A percentile compares a stretch with the other conserved stretches of the same genome.
Evolutionary conservation across 2,797 vertebrate species (phyloP).

Genomic region (Pteropus rufus): DNA sequence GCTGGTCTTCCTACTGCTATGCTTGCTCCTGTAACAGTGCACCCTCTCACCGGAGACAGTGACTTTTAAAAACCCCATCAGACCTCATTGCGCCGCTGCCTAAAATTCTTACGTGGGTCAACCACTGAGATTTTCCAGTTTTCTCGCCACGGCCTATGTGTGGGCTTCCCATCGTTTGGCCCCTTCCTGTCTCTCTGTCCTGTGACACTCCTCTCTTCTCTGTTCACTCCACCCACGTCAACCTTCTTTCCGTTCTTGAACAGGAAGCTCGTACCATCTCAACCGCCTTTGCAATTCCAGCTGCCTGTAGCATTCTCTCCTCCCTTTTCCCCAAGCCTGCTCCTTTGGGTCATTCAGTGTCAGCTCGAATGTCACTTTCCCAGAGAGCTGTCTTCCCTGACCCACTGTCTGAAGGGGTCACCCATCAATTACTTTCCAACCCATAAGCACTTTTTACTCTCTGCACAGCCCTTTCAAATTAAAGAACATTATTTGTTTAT

Average conservation of each 20-base stretch:
- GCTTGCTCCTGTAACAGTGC: not conserved
- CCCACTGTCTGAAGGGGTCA: not conserved
- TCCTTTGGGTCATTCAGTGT: not conserved
- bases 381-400: not conserved
- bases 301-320: not conserved
- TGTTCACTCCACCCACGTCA: not conserved
- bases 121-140: not conserved
- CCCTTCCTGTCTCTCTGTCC: not conserved
- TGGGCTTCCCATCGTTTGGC: not conserved
- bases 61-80: not conserved
- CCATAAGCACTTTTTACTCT: not conserved
- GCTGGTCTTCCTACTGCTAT: not conserved
- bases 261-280: not conserved
- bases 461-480: not conserved
- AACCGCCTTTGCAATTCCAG: not conserved
- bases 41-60: not conserved
- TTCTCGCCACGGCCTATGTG: not conserved
- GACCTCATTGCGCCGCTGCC: not conserved
- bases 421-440: not conserved
- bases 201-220: not conserved
- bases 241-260: not conserved
- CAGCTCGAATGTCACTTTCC: not conserved
- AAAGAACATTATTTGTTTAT: not conserved
- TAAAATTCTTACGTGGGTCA: not conserved
- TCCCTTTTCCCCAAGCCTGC: not conserved